Evolutionary conservation across 1,140 invertebrate genomes (phyloP).

Genomic region (Lysiphlebus fabarum): DNA sequence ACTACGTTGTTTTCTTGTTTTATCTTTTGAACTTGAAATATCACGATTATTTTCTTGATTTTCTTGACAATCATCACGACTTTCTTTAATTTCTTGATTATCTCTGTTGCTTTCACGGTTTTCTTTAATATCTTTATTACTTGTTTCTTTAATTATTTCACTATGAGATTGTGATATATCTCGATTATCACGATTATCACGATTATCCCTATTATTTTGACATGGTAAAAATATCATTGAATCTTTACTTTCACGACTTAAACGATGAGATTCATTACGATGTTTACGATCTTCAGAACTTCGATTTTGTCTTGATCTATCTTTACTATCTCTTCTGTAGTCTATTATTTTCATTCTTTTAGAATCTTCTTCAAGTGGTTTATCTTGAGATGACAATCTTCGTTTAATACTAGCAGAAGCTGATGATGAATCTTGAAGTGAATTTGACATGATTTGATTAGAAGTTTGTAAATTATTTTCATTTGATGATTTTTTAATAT

Average conservation of each 20-base stretch:
- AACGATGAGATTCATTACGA: conserved; percentile 47
- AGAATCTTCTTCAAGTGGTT: conserved; percentile 62
- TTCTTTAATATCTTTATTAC: conserved; percentile 16
- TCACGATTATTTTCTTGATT: conserved; percentile 26
- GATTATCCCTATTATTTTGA: conserved; percentile 27
- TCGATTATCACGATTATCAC: conserved; percentile 13
- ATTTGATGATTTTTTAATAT: conserved; percentile 39
- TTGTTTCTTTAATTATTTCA: too few relatives aligned
- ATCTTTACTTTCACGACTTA: conserved; percentile 47
- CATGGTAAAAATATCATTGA: conserved; percentile 23
- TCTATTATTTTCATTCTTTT: conserved; percentile 69
- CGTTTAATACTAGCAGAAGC: conserved; percentile 67
- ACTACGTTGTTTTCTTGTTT: conserved; percentile 14
- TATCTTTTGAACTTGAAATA: conserved; percentile 23
- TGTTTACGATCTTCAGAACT: conserved; percentile 52
- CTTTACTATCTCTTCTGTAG: conserved; percentile 70
- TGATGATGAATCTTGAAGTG: conserved; percentile 51
- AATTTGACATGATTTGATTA: conserved; percentile 12
- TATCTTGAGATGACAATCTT: conserved; percentile 74
- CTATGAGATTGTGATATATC: not conserved
- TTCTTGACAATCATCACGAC: conserved; percentile 21
- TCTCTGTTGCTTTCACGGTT: conserved; percentile 17
- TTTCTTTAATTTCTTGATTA: conserved; percentile 38
- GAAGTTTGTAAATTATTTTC: conserved; percentile 33
- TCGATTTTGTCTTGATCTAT: conserved; percentile 54